A percentile compares a stretch with the other conserved stretches of the same genome.
Conservation (phyloP, 1,140 invertebrate species). For the Philaenus spumarius region DNA sequence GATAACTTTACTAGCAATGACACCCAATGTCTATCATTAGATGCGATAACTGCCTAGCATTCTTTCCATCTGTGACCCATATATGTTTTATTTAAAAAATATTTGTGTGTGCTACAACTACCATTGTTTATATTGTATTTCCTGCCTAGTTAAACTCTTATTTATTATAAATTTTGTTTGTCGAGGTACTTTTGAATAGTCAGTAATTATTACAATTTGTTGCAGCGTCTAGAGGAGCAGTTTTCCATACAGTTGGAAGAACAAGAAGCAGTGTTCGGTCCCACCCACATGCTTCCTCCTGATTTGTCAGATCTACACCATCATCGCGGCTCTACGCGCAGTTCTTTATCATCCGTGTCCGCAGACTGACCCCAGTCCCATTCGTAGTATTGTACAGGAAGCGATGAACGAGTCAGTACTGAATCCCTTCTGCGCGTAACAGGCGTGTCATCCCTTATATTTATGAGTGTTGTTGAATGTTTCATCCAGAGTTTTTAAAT, state of each 20-base stretch:
- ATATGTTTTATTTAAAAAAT: background rate
- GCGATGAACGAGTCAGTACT: too few relatives aligned
- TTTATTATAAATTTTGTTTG: background rate
- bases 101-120: background rate
- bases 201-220: slow-evolving; percentile 19
- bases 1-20: too few relatives aligned
- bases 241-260: slow-evolving; percentile 75
- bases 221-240: slow-evolving; percentile 77
- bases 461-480: too few relatives aligned
- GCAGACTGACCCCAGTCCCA: slow-evolving; percentile 44
- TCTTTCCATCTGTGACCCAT: background rate
- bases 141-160: background rate
- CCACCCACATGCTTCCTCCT: slow-evolving; percentile 49
- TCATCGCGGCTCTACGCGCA: slow-evolving; percentile 54
- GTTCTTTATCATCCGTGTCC: slow-evolving; percentile 59
- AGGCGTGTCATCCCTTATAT: too few relatives aligned
- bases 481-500: too few relatives aligned
- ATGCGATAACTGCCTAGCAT: background rate
- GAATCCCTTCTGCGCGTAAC: too few relatives aligned
- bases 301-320: slow-evolving; percentile 45
- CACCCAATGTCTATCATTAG: background rate
- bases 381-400: background rate
- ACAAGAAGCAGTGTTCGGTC: slow-evolving; percentile 68
- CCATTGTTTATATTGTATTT: background rate
- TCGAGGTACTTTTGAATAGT: background rate